Base-by-base conservation (phyloP, 1,140 invertebrate species). In the Daktulosphaira vitifoliae region DNA sequence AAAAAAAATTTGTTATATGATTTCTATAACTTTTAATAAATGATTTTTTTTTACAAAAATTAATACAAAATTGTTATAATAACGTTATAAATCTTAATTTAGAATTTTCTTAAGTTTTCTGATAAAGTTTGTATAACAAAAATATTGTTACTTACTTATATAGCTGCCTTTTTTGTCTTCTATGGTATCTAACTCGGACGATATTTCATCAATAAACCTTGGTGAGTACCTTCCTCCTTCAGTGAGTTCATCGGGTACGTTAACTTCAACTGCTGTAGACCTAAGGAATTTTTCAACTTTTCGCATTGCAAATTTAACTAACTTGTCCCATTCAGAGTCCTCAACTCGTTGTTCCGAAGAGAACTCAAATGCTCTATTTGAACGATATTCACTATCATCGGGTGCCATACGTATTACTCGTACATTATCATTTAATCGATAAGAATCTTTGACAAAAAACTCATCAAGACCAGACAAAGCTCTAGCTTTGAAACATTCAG, bases 181-280 rank as follows among this genome's bases (percentile, higher is more conserved):
- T 65, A 89, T 79, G 1, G 84, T 80, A 71, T 89, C 86, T 3
- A 90, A 81, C 74, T 90, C 88, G 70, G 86, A 83, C 49, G 84
- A 84, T 67, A 90, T 88, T 71, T 89, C 87, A 68, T 89, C 87
- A 20, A 90, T 78, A 73, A 90, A 89, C 67, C 86, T 79, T 1
- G 88, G 86, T 1, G 85, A 81, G 68, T 88, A 87, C 23, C 83
- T 77, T 4, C 81, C 81, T 44, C 84, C 82, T 33, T 74, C 75
- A 3, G 82, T 86, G 2, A 87, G 78, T 56, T 84, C 82, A 25
- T 84, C 78, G 44, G 86, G 82, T 56, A 88, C 75, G 33, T 83
- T 76, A 25, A 89, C 75, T 75, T 89, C 87, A 65, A 89, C 75
- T 4, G 84, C 84, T 13, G 84, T 82, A 0, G 87, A 86, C 71